A percentile compares a stretch with the other conserved stretches of the same genome.
phyloP scores from a whole-genome alignment of 2,888 invertebrate genomes.

The Uropetala carovei region DNA sequence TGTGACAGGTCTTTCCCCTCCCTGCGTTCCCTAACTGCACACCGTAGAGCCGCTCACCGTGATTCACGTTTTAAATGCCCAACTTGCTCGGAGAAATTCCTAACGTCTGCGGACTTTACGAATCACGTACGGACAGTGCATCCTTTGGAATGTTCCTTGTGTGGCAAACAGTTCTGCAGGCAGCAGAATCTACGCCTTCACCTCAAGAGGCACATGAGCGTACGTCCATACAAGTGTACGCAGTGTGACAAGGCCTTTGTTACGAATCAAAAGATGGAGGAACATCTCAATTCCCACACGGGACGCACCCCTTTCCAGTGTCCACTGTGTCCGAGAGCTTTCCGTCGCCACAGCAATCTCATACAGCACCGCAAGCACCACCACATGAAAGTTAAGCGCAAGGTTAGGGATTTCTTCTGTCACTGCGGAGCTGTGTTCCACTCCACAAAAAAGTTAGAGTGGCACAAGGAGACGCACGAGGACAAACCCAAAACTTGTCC shows the following conservation, averaged over 20 bases:
- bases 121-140: slow-evolving; percentile 85
- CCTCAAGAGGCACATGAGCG: slow-evolving; percentile 87
- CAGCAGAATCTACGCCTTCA: slow-evolving; percentile 87
- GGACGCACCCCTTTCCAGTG: slow-evolving; percentile 89
- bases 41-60: slow-evolving; percentile 56
- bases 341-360: slow-evolving; percentile 89
- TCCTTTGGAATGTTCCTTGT: slow-evolving; percentile 88
- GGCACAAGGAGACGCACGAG: slow-evolving; percentile 93
- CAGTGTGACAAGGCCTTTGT: slow-evolving; percentile 89
- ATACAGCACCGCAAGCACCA: slow-evolving; percentile 89
- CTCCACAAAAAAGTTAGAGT: slow-evolving; percentile 88
- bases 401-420: slow-evolving; percentile 85
- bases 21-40: slow-evolving; percentile 51
- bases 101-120: slow-evolving; percentile 82
- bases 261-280: slow-evolving; percentile 87
- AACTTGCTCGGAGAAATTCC: slow-evolving; percentile 82
- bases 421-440: slow-evolving; percentile 88
- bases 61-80: slow-evolving; percentile 76
- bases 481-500: slow-evolving; percentile 88
- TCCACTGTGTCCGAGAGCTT: slow-evolving; percentile 86
- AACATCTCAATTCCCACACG: slow-evolving; percentile 90
- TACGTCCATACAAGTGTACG: slow-evolving; percentile 86
- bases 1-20: slow-evolving; percentile 56
- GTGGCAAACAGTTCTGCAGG: slow-evolving; percentile 87
- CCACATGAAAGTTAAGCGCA: slow-evolving; percentile 85